Evolutionary conservation across 2,888 invertebrate species (phyloP).

Genomic region (Rugalucina vietnamica): DNA sequence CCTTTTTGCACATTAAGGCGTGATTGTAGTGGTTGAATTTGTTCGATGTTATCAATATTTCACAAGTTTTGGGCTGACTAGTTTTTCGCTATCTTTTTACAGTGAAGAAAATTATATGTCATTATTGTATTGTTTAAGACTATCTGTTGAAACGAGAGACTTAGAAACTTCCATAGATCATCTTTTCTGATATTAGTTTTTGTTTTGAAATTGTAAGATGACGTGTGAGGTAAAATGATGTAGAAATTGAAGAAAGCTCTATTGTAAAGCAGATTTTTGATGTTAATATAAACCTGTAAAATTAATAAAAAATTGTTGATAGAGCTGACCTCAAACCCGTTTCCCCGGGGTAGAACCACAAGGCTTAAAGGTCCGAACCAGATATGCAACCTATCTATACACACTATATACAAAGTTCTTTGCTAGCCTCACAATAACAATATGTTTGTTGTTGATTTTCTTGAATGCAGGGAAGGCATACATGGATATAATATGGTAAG

Average conservation of each 20-base stretch:
- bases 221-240: not conserved
- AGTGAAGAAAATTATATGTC: not conserved
- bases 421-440: too few relatives aligned
- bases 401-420: too few relatives aligned
- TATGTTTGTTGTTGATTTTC: not conserved
- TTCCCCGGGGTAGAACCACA: too few relatives aligned
- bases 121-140: constrained; percentile 9
- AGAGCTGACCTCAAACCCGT: too few relatives aligned
- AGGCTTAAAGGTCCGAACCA: too few relatives aligned
- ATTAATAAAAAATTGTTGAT: too few relatives aligned
- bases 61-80: not conserved
- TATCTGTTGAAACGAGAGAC: not conserved
- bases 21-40: not conserved
- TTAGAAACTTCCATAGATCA: not conserved
- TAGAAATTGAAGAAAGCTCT: too few relatives aligned
- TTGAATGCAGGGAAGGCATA: not conserved
- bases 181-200: not conserved
- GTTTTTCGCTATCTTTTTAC: not conserved
- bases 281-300: too few relatives aligned
- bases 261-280: too few relatives aligned
- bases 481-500: not conserved
- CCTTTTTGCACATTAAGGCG: not conserved
- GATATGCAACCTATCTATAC: too few relatives aligned
- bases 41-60: not conserved
- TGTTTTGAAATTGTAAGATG: too few relatives aligned